Percentiles rank a stretch among this genome's conserved stretches.
phyloP scores from a whole-genome alignment of 2,888 invertebrate species.

The Diarsia rubi region DNA sequence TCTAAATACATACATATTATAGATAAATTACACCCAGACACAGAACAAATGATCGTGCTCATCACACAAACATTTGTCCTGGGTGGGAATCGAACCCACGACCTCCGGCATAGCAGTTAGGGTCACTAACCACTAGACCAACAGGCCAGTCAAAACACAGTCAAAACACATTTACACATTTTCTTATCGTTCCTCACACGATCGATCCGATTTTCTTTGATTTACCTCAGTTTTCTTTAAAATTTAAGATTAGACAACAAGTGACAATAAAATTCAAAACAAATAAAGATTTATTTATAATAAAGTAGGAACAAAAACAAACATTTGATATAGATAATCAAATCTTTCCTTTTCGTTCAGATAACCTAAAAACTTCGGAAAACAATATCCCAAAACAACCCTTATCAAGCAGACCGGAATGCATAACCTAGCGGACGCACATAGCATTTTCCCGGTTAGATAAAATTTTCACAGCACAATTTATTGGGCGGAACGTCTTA shows the following conservation, averaged over 20 bases:
- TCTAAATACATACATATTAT: too few species aligned
- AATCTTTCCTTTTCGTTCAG: too few species aligned
- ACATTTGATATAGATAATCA: neutral
- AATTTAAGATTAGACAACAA: neutral
- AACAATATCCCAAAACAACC: slow-evolving; percentile 55
- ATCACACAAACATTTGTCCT: too few species aligned
- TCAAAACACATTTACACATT: too few species aligned
- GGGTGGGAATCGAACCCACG: too few species aligned
- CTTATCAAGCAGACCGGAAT: slow-evolving; percentile 49
- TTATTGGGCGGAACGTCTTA: slow-evolving; percentile 72
- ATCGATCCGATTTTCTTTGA: neutral
- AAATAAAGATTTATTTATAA: neutral
- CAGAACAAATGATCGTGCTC: too few species aligned
- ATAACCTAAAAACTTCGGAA: slow-evolving; percentile 4
- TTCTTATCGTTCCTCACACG: neutral
- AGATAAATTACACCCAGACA: too few species aligned
- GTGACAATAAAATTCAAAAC: neutral
- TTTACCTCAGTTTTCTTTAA: neutral
- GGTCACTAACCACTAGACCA: too few species aligned
- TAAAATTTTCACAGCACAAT: slow-evolving; percentile 71
- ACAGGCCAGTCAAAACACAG: too few species aligned
- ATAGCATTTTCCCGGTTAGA: slow-evolving; percentile 61
- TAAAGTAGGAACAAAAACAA: neutral
- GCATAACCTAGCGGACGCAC: slow-evolving; percentile 48
- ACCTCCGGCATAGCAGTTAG: too few species aligned